Evolutionary conservation across 1,140 invertebrate genomes (phyloP), one percentile per base, ranked within the genome.

Genomic region (Achatina immaculata): DNA sequence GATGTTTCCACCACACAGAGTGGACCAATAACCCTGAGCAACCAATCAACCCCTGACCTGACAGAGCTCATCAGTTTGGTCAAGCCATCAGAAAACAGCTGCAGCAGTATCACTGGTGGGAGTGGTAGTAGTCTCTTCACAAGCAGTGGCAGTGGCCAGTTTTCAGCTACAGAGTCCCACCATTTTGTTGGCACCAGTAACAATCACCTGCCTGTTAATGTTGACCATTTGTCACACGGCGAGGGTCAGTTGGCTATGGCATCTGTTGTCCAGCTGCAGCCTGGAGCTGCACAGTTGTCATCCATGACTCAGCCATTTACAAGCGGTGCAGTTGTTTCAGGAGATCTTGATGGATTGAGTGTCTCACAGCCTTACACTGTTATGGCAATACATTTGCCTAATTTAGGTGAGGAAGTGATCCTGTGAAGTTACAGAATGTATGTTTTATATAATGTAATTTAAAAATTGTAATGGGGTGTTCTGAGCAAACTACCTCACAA

Each of bases 41-140:
- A 78, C 28, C 68, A n/a, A 40, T 78, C 76, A 45, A 78, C 76
- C 24, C 76, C 76, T 34, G 76, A 78, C 34, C 76, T 78, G 19
- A 68, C 76, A 78, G 76, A 78, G 43, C 65, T 78, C 21, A 78
- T 78, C 31, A 78, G 68, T 45, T 78, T 78, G 42, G 76, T 78
- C 36, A 78, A 78, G 62, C 76, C 76, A 43, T 31, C 71, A 28
- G 71, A 73, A 2, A 48, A 45, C 40, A 73, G 21, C 71, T 62
- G 58, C 58, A 16, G 58, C 58, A 62, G 21, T 28, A 62, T 62
- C 31, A 62, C 28, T 31, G 58, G 28, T 28, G 28, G 58, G n/a
- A 62, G 6, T 31, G 31, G 43, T 45, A 73, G 43, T 28, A 73
- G n/a, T 31, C 43, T 45, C 3, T 40, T 48, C 19, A 36, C 36